Percentiles rank a stretch among this genome's conserved stretches.
These are phyloP conservation scores for Stichodactyla mertensii DNA, from an alignment of 64 coral and sea anemone genomes.

Conservation along the genomic window DNA sequence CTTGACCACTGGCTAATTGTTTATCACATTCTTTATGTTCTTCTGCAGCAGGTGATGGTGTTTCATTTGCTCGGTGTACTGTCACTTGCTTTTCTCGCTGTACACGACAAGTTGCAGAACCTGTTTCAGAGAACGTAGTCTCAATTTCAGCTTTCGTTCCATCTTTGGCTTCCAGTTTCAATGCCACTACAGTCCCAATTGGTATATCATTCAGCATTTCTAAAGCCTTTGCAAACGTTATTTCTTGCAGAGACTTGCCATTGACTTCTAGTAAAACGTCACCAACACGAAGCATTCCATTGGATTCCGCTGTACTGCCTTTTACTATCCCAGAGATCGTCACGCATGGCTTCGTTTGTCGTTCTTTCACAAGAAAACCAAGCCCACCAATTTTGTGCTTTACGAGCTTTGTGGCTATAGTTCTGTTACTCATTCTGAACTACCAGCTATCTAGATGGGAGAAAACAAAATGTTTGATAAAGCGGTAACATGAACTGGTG, in stretches of 20 bases:
- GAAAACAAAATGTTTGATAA: no score
- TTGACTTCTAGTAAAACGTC: slow-evolving; percentile 77
- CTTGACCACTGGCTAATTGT: not conserved
- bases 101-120: not conserved
- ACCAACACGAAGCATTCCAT: slow-evolving; percentile 57
- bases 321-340: slow-evolving; percentile 58
- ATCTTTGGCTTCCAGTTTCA: slow-evolving; percentile 52
- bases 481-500: no score
- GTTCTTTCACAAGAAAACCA: slow-evolving; percentile 65
- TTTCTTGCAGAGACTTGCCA: slow-evolving; percentile 38
- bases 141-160: slow-evolving; percentile 16
- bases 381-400: slow-evolving; percentile 75
- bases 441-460: not conserved
- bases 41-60: not conserved
- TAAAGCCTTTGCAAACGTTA: slow-evolving; percentile 37
- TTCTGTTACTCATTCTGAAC: not conserved
- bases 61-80: not conserved
- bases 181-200: slow-evolving; percentile 21
- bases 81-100: not conserved
- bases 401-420: slow-evolving; percentile 24
- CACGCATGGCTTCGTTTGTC: slow-evolving; percentile 32
- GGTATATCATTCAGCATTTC: slow-evolving; percentile 54
- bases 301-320: slow-evolving; percentile 66
- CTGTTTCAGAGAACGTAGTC: not conserved
- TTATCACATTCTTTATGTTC: not conserved